phyloP scores from a whole-genome alignment of 1,140 invertebrate genomes.

The Brachionus koreanus region DNA sequence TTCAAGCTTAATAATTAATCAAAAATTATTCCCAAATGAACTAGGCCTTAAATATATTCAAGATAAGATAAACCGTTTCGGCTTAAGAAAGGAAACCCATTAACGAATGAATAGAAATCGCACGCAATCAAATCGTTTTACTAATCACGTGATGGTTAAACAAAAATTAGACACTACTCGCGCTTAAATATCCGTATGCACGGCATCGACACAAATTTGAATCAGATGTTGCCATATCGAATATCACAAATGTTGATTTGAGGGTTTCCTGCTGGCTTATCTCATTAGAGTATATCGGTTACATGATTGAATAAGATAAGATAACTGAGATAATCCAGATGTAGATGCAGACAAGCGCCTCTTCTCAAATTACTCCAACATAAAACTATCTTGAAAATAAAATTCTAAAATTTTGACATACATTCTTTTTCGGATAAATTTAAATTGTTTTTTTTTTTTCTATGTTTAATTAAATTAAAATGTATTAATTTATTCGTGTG shows the following conservation, averaged over 20 bases:
- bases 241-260: neutral
- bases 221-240: neutral
- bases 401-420: slow-evolving; percentile 14
- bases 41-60: neutral
- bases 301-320: slow-evolving; percentile 24
- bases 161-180: neutral
- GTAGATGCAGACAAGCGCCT: neutral
- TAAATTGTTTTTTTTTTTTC: neutral
- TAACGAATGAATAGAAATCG: neutral
- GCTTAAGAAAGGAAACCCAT: neutral
- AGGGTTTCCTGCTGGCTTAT: neutral
- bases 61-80: slow-evolving; percentile 26
- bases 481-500: neutral
- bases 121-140: neutral
- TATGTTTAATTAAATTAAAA: neutral
- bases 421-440: slow-evolving; percentile 10
- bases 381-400: neutral
- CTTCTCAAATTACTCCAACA: neutral
- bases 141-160: neutral
- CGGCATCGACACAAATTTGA: neutral
- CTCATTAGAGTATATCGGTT: neutral
- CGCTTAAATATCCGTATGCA: neutral
- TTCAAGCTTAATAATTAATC: neutral
- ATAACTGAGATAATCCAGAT: slow-evolving; percentile 4
- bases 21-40: slow-evolving; percentile 26